phyloP scores from a whole-genome alignment of 2,888 invertebrate genomes.

The Cryptocephalus moraei region DNA sequence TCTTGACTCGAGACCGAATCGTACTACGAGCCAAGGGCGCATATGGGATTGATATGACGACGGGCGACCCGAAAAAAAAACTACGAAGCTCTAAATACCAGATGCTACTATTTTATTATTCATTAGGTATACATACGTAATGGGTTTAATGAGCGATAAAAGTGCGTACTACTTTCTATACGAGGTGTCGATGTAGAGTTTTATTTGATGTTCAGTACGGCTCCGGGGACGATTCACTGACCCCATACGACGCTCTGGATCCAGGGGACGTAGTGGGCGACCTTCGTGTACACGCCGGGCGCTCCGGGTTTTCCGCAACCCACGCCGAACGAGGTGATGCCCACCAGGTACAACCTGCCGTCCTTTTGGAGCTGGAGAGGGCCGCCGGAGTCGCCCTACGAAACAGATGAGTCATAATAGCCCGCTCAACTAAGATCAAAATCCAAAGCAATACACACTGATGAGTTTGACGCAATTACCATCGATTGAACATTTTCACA shows the following conservation, averaged over 20 bases:
- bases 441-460: too few relatives aligned
- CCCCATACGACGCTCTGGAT: conserved; percentile 21
- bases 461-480: too few relatives aligned
- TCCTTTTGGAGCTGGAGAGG: conserved; percentile 21
- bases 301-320: conserved; percentile 19
- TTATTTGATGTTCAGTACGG: too few relatives aligned
- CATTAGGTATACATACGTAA: neutral
- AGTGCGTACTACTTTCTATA: neutral
- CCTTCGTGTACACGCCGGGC: conserved; percentile 23
- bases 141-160: neutral
- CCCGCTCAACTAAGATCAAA: too few relatives aligned
- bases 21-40: neutral
- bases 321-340: conserved; percentile 24
- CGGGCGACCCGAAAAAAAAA: neutral
- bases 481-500: too few relatives aligned
- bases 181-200: too few relatives aligned
- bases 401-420: too few relatives aligned
- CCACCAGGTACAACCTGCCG: conserved; percentile 18
- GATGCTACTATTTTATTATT: conserved; percentile 1
- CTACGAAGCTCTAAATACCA: neutral
- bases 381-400: conserved; percentile 26
- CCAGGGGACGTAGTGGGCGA: conserved; percentile 22
- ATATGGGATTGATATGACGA: neutral
- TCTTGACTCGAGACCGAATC: neutral
- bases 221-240: too few relatives aligned